phyloP scores from a whole-genome alignment of 2,113 vertebrate species.

The Zapus hudsonius region DNA sequence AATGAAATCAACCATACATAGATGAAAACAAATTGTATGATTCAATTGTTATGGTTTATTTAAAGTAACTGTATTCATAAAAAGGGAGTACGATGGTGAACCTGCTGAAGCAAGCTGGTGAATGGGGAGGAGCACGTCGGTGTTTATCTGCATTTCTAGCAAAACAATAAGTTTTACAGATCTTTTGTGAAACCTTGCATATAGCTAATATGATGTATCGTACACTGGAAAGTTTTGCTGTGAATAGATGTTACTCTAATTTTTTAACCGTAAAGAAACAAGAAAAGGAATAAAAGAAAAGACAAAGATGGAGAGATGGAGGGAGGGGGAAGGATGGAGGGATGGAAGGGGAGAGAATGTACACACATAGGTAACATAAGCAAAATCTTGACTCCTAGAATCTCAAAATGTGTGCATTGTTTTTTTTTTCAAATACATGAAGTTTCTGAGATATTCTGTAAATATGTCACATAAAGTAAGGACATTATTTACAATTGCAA shows the following conservation, averaged over 20 bases:
- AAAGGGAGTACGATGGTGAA: neutral
- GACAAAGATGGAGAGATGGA: neutral
- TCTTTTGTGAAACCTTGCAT: neutral
- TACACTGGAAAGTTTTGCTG: neutral
- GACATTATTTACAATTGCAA: neutral
- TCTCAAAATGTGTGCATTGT: neutral
- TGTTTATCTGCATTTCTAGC: neutral
- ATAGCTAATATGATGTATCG: neutral
- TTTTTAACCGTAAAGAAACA: neutral
- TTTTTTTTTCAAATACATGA: neutral
- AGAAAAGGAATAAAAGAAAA: neutral
- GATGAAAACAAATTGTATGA: neutral
- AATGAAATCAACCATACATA: neutral
- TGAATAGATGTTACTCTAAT: neutral
- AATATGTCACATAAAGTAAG: neutral
- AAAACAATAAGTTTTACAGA: neutral
- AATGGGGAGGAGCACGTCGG: neutral
- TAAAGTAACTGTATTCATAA: neutral
- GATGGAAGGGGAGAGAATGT: accelerated
- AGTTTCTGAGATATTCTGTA: neutral
- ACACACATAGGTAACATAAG: neutral
- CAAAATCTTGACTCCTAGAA: neutral
- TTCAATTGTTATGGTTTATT: neutral
- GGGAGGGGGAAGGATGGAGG: accelerated
- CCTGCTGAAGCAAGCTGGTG: too few species aligned